A percentile compares a stretch with the other conserved stretches of the same genome.
These are phyloP conservation scores for Osmerus mordax DNA, from an alignment of 2,113 vertebrate species.

Conservation along the genomic window DNA sequence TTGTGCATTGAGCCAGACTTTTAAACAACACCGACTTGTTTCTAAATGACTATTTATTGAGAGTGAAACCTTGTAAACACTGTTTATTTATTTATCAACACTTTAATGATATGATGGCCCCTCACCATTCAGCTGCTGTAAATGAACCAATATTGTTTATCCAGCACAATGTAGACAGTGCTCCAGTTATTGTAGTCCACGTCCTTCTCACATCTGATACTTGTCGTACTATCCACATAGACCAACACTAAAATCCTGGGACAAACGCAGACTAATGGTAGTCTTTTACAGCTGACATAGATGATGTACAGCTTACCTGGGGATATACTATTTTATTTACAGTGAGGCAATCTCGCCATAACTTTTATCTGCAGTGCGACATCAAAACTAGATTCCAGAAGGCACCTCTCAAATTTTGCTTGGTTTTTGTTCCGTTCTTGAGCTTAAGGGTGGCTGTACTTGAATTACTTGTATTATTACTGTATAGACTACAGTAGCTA, in stretches of 20 bases:
- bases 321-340: slow-evolving; percentile 34
- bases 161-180: no score
- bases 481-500: slow-evolving; percentile 15
- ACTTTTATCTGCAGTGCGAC: slow-evolving; percentile 30
- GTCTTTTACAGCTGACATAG: slow-evolving; percentile 38
- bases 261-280: slow-evolving; percentile 51
- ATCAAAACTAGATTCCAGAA: slow-evolving; percentile 33
- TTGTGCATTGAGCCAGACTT: no score
- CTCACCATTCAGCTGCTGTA: slow-evolving; percentile 19
- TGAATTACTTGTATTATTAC: slow-evolving; percentile 38
- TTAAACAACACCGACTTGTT: no score
- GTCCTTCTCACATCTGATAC: no score
- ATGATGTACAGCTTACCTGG: slow-evolving; percentile 57
- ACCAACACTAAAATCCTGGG: slow-evolving; percentile 4
- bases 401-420: slow-evolving; percentile 33
- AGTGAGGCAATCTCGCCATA: slow-evolving; percentile 30
- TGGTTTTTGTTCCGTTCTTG: slow-evolving; percentile 35
- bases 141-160: slow-evolving; percentile 31
- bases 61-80: no score
- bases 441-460: slow-evolving; percentile 36
- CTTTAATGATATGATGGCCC: no score
- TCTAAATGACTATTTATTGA: no score
- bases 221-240: no score
- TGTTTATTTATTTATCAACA: no score
- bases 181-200: no score